Evolutionary conservation across 2,888 invertebrate genomes (phyloP), one percentile per base, ranked within the genome.

Genomic region (Pseudococcus longispinus): DNA sequence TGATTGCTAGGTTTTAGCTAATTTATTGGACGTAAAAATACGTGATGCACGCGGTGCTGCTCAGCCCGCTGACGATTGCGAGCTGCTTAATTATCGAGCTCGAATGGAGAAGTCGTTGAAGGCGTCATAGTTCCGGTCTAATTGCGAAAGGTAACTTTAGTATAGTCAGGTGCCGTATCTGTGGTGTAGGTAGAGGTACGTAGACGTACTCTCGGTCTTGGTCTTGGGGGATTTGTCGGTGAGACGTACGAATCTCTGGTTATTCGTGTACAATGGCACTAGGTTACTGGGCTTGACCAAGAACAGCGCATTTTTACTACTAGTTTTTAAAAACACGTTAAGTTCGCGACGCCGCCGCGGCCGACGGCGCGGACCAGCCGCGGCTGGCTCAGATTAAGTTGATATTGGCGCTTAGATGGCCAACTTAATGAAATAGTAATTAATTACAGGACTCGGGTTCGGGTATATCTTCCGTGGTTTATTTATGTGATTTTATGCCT

Each of bases 81-180:
- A 29, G 37, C 42, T 80, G 29, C 42, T 80, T 80, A 80, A 80
- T 80, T 80, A 80, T 80, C 77, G 77, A 80, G 77, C 37, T 80
- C 32, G 42, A 80, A 80, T 42, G 13, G 74, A 74, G 74, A 8
- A 80, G 77, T 77, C 20, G 77, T 80, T n/a, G 77, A 80, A 80
- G 77, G 77, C 77, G 77, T 80, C 77, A 42, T 80, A 80, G 77
- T 80, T 80, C 77, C 77, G 77, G 77, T 80, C 77, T 80, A 80
- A 80, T 80, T 80, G 77, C 77, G 77, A 80, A 80, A 80, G 77
- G 77, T 80, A 80, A 80, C 74, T 74, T 74, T 18, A 9, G 4
- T 11, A 29, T 32, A 32, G 77, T 80, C 42, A 80, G 77, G 77
- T 80, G 77, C 77, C 77, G 32, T 37, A 42, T 77, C 20, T 11